Base-by-base conservation (phyloP, 2,113 vertebrate species). In the Felis chaus region DNA sequence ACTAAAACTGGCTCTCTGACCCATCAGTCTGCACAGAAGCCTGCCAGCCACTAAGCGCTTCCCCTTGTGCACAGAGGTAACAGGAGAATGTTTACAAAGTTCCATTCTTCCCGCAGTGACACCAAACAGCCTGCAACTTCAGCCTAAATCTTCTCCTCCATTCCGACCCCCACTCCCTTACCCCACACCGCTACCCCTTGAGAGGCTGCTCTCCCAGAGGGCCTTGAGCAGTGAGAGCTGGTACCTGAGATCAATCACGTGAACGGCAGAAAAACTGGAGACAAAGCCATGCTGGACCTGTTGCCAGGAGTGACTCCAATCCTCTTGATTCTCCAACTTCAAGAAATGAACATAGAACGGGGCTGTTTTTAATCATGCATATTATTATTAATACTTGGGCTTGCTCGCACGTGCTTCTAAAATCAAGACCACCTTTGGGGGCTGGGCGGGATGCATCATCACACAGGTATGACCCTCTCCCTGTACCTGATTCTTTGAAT, bases 381-480 rank as follows among this genome's bases (percentile, higher is more conserved):
- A 33, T 76, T 41, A 15, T 33, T 25, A 55, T 27, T 66, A 66
- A 12, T 76, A 41, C 8, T 89, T 19, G 31, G 23, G 1, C 39
- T 71, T 82, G 6, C 11, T 55, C 10, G 1, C 19, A 9, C 11
- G 1, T 11, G 41, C 18, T 50, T 76, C 65, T 76, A 73, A 31
- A 74, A 41, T 41, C 18, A 11, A 39, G 23, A 45, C 19, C 6
- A 9, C 16, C 1, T 25, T 11, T 1, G 63, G 55, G 66, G 9
- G 6, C 23, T 65, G 6, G 36, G 53, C 5, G 0, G 29, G 33
- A 5, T 16, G 0, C 5, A 33, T 7, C 33, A 68, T n/a, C 57
- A 27, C 11, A 4, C 29, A 9, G 3, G 5, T 4, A 2, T 8
- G 4, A 1, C 15, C 25, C 1, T 12, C 12, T 50, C 57, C 68